These are phyloP conservation scores for Intellagama lesueurii DNA, from an alignment of 2,797 vertebrate species.

Conservation along the genomic window DNA sequence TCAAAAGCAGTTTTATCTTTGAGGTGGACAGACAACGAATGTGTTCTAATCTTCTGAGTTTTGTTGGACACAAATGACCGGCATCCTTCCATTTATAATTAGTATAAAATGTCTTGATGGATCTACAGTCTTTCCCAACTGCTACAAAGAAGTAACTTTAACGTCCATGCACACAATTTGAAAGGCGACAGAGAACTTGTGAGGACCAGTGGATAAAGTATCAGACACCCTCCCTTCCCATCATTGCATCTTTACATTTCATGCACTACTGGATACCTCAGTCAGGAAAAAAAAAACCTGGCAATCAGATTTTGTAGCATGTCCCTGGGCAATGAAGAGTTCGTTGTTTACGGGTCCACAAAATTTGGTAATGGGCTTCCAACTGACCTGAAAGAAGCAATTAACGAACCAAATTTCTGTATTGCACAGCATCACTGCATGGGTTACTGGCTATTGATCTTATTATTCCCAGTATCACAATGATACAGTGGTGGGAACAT, in stretches of 20 bases:
- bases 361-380: constrained; percentile 2
- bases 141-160: not conserved
- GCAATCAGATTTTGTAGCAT: not conserved
- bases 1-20: not conserved
- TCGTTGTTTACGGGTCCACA: not conserved
- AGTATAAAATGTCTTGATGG: not conserved
- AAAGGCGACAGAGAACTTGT: not conserved
- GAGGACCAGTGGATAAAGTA: no score
- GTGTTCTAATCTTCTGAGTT: not conserved
- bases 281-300: no score
- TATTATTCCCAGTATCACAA: not conserved
- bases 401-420: constrained; percentile 8
- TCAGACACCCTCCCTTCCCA: not conserved
- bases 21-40: not conserved
- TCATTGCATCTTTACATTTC: not conserved
- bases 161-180: not conserved
- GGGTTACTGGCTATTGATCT: not conserved
- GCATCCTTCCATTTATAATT: not conserved
- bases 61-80: not conserved
- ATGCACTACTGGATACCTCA: not conserved
- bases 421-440: not conserved
- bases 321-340: not conserved
- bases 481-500: not conserved
- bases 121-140: not conserved
- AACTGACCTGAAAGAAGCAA: constrained; percentile 3